Evolutionary conservation across 1,140 invertebrate species (phyloP), one percentile per base, ranked within the genome.

Genomic region (Helicoverpa armigera): DNA sequence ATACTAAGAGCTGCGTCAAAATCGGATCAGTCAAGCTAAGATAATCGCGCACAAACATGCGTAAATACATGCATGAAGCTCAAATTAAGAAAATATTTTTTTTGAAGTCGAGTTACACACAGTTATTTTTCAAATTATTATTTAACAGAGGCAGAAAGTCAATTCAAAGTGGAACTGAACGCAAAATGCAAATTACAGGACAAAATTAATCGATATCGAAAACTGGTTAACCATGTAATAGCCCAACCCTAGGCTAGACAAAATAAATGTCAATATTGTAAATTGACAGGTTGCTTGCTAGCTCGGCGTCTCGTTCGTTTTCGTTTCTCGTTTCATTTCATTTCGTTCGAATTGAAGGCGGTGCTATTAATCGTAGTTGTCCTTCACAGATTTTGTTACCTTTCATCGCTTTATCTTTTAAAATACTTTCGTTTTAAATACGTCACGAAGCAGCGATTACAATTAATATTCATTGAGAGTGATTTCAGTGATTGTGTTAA

Each of bases 401-500:
- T 18, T 16, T 43, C 23, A 43, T 73, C 51, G n/a, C 31, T 61
- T 31, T 48, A 43, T 63, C 16, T 23, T 35, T 14, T 23, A 29
- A 76, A 61, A 61, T 77, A 67, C 18, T 67, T 35, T 35, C 7
- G 48, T 35, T 29, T 14, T 67, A 54, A 18, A 67, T 67, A 53
- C 75, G 61, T 43, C 65, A 79, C 76, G 13, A 43, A 79, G 72
- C 50, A 70, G 82, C 51, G 51, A 75, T 74, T 23, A 12, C 48
- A 75, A 43, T 60, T 56, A 83, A 81, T 79, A 75, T 86, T 83
- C 61, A 73, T 58, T 29, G 51, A 78, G 54, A 73, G 82, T 74
- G n/a, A n/a, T n/a, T n/a, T n/a, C n/a, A n/a, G n/a, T n/a, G 77
- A 82, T 74, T 79, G 79, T 81, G 53, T 77, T 72, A 18, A 77